Percentiles rank a stretch among this genome's conserved stretches.
These are phyloP conservation scores for Triops longicaudatus DNA, from an alignment of 1,140 invertebrate species.

Conservation along the genomic window DNA sequence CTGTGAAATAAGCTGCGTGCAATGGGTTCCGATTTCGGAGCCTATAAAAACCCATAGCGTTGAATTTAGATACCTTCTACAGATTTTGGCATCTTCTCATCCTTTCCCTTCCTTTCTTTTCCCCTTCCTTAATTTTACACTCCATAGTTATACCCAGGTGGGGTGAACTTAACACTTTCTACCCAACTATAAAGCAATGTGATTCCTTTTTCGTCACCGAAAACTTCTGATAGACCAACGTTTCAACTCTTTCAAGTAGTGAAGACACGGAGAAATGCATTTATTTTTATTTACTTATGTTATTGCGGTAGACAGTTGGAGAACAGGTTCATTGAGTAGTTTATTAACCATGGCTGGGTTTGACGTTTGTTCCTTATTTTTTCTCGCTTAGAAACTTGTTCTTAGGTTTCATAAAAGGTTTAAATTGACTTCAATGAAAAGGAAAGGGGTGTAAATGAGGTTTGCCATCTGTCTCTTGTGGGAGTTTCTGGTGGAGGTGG, in stretches of 20 bases:
- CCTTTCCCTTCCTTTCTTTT: neutral
- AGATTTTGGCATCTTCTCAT: constrained; percentile 2
- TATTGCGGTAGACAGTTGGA: neutral
- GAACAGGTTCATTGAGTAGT: neutral
- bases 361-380: too few species aligned
- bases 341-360: neutral
- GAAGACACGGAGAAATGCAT: too few species aligned
- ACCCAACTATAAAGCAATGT: neutral
- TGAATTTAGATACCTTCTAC: neutral
- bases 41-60: neutral
- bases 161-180: neutral
- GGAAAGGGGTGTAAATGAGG: constrained; percentile 2
- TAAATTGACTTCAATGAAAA: neutral
- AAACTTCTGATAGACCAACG: too few species aligned
- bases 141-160: neutral
- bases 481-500: neutral
- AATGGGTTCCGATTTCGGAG: neutral
- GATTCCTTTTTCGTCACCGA: too few species aligned
- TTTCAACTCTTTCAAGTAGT: too few species aligned
- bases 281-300: neutral
- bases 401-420: neutral
- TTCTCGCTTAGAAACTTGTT: too few species aligned
- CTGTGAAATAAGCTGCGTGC: neutral
- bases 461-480: neutral
- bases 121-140: neutral